These are phyloP conservation scores for Eudemis profundana DNA, from an alignment of 2,888 invertebrate species.

Conservation along the genomic window DNA sequence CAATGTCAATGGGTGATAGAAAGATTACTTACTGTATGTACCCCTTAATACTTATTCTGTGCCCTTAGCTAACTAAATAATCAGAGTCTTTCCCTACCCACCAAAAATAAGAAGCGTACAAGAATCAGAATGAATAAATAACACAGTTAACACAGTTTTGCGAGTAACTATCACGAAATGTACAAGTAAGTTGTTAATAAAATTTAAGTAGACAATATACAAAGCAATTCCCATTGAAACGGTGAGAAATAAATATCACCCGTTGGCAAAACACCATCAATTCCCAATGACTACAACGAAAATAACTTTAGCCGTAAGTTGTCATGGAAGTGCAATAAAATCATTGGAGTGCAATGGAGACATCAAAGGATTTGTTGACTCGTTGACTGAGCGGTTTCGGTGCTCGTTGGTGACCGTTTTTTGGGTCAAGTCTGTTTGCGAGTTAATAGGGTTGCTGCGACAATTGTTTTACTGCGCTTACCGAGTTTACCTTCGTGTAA, in stretches of 20 bases:
- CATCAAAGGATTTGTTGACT: constrained; percentile 48
- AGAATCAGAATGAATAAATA: no score
- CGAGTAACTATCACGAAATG: no score
- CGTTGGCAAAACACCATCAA: not conserved
- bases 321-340: constrained; percentile 28
- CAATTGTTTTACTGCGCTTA: not conserved
- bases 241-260: not conserved
- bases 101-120: no score
- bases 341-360: not conserved
- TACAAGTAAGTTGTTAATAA: no score
- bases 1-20: no score
- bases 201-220: not conserved
- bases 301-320: not conserved
- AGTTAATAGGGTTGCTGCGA: constrained; percentile 48
- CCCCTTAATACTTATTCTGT: no score
- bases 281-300: not conserved
- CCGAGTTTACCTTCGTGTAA: no score
- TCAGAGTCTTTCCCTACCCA: no score
- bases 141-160: no score
- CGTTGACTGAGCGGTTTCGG: constrained; percentile 47
- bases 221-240: not conserved
- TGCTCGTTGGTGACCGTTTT: constrained; percentile 48
- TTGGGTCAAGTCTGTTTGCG: constrained; percentile 49
- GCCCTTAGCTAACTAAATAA: no score
- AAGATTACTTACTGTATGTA: no score